These are phyloP conservation scores for Ornithoptera priamus DNA, from an alignment of 2,888 invertebrate genomes.

Conservation along the genomic window DNA sequence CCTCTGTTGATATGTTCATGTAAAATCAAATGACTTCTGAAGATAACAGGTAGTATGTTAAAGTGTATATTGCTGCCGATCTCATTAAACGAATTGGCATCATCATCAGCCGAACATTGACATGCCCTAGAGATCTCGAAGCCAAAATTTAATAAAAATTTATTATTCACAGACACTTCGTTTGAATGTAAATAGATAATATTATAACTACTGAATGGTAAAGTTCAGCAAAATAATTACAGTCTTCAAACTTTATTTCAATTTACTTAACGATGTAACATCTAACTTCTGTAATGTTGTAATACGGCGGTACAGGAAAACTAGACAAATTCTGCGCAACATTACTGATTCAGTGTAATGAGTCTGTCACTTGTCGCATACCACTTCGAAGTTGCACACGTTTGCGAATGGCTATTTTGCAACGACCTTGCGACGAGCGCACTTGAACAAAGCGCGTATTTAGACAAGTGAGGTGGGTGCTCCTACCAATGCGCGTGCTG, in stretches of 20 bases:
- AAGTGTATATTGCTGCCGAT: no score
- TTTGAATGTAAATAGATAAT: background rate
- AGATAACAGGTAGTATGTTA: no score
- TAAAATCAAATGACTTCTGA: no score
- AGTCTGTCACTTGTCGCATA: constrained; percentile 6
- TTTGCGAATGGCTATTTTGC: constrained; percentile 18
- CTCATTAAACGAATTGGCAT: no score
- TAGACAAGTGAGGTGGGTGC: constrained; percentile 49
- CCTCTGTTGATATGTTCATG: no score
- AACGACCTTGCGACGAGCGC: constrained; percentile 62
- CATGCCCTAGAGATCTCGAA: no score
- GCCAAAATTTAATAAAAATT: background rate
- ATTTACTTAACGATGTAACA: background rate
- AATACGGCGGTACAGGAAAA: constrained; percentile 10
- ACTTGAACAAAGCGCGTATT: constrained; percentile 58
- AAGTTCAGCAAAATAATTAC: background rate
- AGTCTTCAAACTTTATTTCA: background rate
- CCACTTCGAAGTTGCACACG: background rate
- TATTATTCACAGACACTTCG: no score
- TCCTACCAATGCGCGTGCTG: constrained; percentile 48
- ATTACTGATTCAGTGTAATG: constrained; percentile 12
- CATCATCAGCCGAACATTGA: no score
- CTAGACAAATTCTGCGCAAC: background rate
- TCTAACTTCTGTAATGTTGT: background rate
- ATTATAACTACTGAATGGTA: background rate